Evolutionary conservation across 37 sponge, comb jelly and placozoan species (phyloP).

Genomic region (Trichoplax adhaerens): DNA sequence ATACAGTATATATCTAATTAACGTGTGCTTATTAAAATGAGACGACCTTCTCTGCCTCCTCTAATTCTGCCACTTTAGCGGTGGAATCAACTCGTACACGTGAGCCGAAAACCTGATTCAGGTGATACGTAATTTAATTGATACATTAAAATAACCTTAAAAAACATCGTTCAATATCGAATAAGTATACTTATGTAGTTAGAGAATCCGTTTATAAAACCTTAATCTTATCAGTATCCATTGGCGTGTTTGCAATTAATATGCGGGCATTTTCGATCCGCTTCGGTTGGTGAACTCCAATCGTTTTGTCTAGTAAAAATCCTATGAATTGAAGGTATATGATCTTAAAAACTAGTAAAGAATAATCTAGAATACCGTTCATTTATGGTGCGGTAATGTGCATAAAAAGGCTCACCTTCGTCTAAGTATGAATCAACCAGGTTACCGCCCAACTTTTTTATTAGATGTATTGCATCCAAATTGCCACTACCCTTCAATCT

Average conservation of each 20-base stretch:
- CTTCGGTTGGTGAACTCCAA: conserved; percentile 96
- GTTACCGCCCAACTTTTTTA: conserved; percentile 87
- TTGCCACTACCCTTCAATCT: conserved; percentile 61
- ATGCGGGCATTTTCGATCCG: conserved; percentile 77
- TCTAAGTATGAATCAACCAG: conserved; percentile 87
- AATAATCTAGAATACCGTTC: not conserved
- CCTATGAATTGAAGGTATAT: conserved; percentile 10
- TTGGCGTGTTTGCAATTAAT: conserved; percentile 93
- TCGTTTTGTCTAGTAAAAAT: conserved; percentile 90
- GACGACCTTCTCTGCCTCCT: conserved; percentile 76
- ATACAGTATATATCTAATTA: no score
- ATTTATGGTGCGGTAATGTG: not conserved
- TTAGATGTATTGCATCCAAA: conserved; percentile 76
- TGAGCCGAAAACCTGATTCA: conserved; percentile 53
- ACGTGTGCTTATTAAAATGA: not conserved
- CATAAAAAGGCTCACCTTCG: conserved; percentile 42
- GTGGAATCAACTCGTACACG: conserved; percentile 85
- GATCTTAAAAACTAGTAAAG: no score
- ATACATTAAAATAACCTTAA: no score
- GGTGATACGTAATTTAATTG: not conserved
- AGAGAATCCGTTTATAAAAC: conserved; percentile 4
- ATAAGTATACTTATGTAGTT: no score
- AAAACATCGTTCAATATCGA: no score
- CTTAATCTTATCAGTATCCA: conserved; percentile 99
- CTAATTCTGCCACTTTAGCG: conserved; percentile 80